These are phyloP conservation scores for Alaudala cheleensis DNA, from an alignment of 2,113 vertebrate genomes.

Conservation along the genomic window DNA sequence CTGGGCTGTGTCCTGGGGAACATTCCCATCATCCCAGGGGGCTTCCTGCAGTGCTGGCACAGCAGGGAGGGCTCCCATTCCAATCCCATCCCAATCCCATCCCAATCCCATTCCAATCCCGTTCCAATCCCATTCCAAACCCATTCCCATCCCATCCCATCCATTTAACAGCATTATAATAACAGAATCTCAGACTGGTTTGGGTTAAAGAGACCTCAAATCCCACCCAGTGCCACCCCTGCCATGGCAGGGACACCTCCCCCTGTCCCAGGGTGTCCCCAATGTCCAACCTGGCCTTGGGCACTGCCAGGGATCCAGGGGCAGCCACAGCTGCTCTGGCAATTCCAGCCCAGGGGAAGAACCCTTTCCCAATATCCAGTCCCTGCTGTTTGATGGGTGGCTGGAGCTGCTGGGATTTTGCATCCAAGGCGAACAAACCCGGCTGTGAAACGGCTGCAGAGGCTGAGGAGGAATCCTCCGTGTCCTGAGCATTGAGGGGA, in stretches of 20 bases:
- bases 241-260: too few relatives aligned
- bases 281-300: too few relatives aligned
- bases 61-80: background rate
- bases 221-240: too few relatives aligned
- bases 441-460: background rate
- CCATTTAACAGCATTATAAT: background rate
- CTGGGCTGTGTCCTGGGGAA: rapidly evolving
- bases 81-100: too few relatives aligned
- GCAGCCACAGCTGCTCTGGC: too few relatives aligned
- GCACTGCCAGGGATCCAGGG: too few relatives aligned
- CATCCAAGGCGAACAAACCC: rapidly evolving
- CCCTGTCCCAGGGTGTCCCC: too few relatives aligned
- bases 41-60: background rate
- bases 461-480: background rate
- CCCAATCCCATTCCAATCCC: too few relatives aligned
- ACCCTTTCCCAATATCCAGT: background rate
- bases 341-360: background rate
- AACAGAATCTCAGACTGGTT: background rate
- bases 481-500: too few relatives aligned
- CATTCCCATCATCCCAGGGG: rapidly evolving
- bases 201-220: background rate
- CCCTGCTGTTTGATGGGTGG: background rate
- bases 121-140: too few relatives aligned
- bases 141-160: background rate
- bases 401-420: background rate